Base-by-base conservation (phyloP, 2,797 vertebrate genomes). In the Phrynocephalus guinanensis region DNA sequence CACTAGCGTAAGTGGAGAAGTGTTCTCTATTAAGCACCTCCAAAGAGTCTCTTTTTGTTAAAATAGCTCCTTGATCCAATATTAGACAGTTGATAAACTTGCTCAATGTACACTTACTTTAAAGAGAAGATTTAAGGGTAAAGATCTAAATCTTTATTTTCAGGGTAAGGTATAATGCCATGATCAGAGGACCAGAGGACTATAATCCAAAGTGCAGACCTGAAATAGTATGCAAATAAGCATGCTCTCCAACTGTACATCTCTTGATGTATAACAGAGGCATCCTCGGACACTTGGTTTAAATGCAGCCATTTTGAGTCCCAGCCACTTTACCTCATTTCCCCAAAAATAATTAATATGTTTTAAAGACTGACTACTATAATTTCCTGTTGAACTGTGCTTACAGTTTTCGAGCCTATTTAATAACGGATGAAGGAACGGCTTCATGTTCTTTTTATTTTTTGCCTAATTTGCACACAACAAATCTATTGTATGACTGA, bases 351-450 rank as follows among this genome's bases (percentile, higher is more conserved):
- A 38, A 78, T 48, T 18, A 72, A 8, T 71, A 20, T 63, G 26
- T 80, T 90, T 91, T 87, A 73, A 83, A 88, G 38, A 56, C 87
- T 90, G 76, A 2, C 63, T 88, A 86, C 86, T 68, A 88, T 79
- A 86, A 83, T 86, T 94, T 90, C 60, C 66, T 48, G 18, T 89
- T 71, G 1, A 56, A 38, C 10, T 87, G 86, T 82, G 88, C 78
- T 92, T 92, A 90, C 88, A 91, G 89, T 91, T 93, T 89, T 86
- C 20, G n/a, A 83, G 79, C 84, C 91, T 71, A 0, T 80, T 79
- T 88, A 89, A 88, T 5, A 91, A 92, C 38, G 28, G n/a, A 50
- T 78, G 86, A 94, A 80, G 0, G 67, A 94, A 89, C 0, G 56
- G 80, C 79, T 83, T 67, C 0, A 26, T 10, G 44, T 91, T 94